Percentiles rank a stretch among this genome's conserved stretches.
These are phyloP conservation scores for Alethe diademata DNA, from an alignment of 2,113 vertebrate genomes.

Conservation along the genomic window DNA sequence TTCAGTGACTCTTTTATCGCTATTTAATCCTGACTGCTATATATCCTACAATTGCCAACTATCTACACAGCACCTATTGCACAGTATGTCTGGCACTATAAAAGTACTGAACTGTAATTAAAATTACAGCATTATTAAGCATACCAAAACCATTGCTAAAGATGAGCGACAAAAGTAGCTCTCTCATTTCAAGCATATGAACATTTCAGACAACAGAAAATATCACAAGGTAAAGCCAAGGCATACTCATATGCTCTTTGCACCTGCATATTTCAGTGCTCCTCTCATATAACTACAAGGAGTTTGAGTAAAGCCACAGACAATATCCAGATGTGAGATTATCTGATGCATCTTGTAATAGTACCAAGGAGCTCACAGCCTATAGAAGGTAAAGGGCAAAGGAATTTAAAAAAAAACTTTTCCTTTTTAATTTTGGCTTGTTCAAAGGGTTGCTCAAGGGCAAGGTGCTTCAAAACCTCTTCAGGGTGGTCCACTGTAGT, in stretches of 20 bases:
- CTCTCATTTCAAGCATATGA: not conserved
- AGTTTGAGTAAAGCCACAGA: not conserved
- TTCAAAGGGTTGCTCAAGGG: not conserved
- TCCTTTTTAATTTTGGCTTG: not conserved
- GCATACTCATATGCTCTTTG: not conserved
- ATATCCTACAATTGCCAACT: not conserved
- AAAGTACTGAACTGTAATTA: not conserved
- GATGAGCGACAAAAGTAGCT: not conserved
- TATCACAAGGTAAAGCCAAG: not conserved
- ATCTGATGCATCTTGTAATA: not conserved
- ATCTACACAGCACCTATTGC: not conserved
- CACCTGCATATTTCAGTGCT: not conserved
- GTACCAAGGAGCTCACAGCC: not conserved
- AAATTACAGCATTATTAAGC: not conserved
- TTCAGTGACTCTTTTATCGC: slow-evolving; percentile 40
- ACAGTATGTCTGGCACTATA: not conserved
- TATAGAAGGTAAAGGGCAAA: not conserved
- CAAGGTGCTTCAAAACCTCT: not conserved
- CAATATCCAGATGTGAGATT: not conserved
- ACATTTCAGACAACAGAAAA: not conserved
- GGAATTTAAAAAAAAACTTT: not conserved
- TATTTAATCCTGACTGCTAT: slow-evolving; percentile 26
- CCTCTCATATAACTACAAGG: not conserved
- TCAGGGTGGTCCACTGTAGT: not conserved
- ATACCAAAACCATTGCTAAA: not conserved